These are phyloP conservation scores for Myotis davidii DNA, from an alignment of 2,113 vertebrate genomes.

Conservation along the genomic window DNA sequence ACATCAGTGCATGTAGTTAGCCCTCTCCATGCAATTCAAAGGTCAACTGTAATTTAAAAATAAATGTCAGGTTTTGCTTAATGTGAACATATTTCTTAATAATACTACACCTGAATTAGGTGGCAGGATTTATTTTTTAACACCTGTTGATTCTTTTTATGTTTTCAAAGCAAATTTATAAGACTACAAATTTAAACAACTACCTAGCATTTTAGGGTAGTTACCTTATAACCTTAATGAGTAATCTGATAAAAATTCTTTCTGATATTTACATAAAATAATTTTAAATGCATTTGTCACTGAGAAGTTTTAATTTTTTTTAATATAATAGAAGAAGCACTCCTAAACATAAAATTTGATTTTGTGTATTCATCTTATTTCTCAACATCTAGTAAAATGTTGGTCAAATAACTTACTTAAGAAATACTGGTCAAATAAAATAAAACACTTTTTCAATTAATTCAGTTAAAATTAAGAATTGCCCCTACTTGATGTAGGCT, in stretches of 20 bases:
- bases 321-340: not conserved
- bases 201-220: not conserved
- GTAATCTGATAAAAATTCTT: slow-evolving; percentile 8
- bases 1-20: too few species aligned
- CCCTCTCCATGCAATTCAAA: not conserved
- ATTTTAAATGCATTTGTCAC: slow-evolving; percentile 10
- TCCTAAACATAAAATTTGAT: slow-evolving; percentile 24
- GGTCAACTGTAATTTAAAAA: not conserved
- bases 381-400: not conserved
- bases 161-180: slow-evolving; percentile 37
- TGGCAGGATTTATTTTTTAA: slow-evolving; percentile 22
- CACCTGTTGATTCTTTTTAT: not conserved
- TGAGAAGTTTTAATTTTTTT: slow-evolving; percentile 1
- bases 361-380: slow-evolving; percentile 10
- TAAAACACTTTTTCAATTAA: slow-evolving; percentile 16
- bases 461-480: slow-evolving; percentile 25
- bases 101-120: not conserved
- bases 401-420: not conserved
- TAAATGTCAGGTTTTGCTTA: not conserved
- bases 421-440: not conserved
- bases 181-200: slow-evolving; percentile 10
- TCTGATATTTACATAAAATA: not conserved
- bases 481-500: not conserved
- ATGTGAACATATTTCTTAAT: not conserved
- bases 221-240: not conserved